These are phyloP conservation scores for Eurypyga helias DNA, from an alignment of 2,113 vertebrate genomes.

Conservation along the genomic window DNA sequence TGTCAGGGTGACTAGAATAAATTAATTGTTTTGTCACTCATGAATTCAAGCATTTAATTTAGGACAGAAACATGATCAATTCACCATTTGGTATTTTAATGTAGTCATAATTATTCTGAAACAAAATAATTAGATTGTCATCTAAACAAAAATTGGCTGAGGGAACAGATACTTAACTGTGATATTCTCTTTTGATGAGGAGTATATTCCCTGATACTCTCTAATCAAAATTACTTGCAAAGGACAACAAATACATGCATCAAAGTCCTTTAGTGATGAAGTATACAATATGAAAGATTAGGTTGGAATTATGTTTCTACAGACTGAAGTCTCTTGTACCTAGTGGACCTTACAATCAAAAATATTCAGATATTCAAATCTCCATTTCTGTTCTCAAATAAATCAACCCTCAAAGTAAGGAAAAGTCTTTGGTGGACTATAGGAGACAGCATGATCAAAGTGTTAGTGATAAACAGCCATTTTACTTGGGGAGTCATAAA, in stretches of 20 bases:
- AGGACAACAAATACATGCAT: background rate
- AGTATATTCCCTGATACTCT: background rate
- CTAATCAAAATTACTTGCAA: background rate
- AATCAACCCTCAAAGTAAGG: background rate
- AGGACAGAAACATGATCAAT: background rate
- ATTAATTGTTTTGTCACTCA: background rate
- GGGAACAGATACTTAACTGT: background rate
- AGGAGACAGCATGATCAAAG: accelerated
- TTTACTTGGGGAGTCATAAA: background rate
- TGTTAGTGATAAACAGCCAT: accelerated
- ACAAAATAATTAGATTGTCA: background rate
- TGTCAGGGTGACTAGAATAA: background rate
- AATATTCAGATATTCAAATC: background rate
- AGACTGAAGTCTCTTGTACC: background rate
- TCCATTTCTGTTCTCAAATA: background rate
- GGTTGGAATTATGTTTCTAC: background rate
- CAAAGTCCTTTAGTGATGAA: background rate
- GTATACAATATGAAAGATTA: background rate
- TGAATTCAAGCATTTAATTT: background rate
- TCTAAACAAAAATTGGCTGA: background rate
- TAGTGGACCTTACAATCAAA: background rate
- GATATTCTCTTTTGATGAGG: background rate
- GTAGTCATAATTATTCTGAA: background rate
- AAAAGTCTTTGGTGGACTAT: background rate
- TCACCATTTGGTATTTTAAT: background rate